Conservation (phyloP, 2,888 invertebrate genomes). For the Chelonus formosanus region DNA sequence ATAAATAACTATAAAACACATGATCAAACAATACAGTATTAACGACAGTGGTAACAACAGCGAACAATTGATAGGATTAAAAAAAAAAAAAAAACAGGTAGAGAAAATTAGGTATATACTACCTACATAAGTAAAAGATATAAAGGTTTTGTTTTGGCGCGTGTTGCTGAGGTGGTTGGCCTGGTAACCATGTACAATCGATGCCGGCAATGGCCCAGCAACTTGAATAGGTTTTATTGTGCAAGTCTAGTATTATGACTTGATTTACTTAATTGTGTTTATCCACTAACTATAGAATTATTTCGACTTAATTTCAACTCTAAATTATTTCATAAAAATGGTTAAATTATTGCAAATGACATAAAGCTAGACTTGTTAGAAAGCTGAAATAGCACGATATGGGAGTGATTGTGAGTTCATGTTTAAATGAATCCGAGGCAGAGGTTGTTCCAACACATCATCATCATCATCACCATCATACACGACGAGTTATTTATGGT, state of each 20-base stretch:
- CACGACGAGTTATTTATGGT: constrained; percentile 62
- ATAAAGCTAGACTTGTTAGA: neutral
- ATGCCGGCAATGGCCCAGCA: constrained; percentile 46
- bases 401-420: constrained; percentile 63
- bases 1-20: too few species aligned
- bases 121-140: constrained; percentile 19
- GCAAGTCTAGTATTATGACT: constrained; percentile 11
- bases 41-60: constrained; percentile 52
- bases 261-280: neutral
- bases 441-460: constrained; percentile 58
- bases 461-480: constrained; percentile 37
- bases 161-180: constrained; percentile 62
- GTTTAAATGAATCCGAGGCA: constrained; percentile 60
- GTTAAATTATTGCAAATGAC: neutral
- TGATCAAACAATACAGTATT: too few species aligned
- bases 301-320: neutral
- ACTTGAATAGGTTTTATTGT: constrained; percentile 7
- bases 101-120: neutral
- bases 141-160: constrained; percentile 55
- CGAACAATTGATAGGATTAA: neutral
- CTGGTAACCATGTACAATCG: constrained; percentile 62
- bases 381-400: constrained; percentile 47
- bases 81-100: neutral
- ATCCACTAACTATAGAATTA: neutral
- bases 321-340: neutral